phyloP scores from a whole-genome alignment of 2,113 vertebrate species.

The Panurus biarmicus region DNA sequence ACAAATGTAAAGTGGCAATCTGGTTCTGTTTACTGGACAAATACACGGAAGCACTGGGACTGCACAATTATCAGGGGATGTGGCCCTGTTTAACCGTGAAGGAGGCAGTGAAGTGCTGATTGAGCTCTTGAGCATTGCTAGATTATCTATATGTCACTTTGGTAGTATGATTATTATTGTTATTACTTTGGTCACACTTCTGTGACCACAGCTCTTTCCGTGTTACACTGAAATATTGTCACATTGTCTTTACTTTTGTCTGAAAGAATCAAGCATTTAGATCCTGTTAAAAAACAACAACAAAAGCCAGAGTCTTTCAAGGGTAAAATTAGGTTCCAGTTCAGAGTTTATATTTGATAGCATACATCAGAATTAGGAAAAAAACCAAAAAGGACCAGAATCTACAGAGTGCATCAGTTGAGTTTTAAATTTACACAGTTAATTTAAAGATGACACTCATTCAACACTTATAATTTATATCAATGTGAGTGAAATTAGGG shows the following conservation, averaged over 20 bases:
- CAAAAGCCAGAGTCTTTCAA: neutral
- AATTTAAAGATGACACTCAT: neutral
- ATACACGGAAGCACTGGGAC: neutral
- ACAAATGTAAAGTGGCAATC: neutral
- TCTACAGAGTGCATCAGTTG: neutral
- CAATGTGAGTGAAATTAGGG: constrained; percentile 7
- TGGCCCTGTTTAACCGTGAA: neutral
- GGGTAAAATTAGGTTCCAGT: neutral
- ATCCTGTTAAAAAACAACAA: neutral
- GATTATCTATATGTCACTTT: neutral
- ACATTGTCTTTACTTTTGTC: neutral
- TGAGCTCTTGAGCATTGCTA: neutral
- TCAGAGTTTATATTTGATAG: neutral
- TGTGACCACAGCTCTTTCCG: neutral
- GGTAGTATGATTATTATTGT: too few species aligned
- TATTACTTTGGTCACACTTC: too few species aligned
- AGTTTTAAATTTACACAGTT: neutral
- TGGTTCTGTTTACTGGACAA: neutral
- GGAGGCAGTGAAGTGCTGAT: neutral
- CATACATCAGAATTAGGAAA: accelerated
- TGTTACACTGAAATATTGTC: neutral
- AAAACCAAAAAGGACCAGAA: neutral
- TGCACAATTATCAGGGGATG: neutral
- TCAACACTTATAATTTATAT: neutral
- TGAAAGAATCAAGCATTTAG: neutral